Evolutionary conservation across 2,113 vertebrate species (phyloP).

Genomic region (Morone chrysops): DNA sequence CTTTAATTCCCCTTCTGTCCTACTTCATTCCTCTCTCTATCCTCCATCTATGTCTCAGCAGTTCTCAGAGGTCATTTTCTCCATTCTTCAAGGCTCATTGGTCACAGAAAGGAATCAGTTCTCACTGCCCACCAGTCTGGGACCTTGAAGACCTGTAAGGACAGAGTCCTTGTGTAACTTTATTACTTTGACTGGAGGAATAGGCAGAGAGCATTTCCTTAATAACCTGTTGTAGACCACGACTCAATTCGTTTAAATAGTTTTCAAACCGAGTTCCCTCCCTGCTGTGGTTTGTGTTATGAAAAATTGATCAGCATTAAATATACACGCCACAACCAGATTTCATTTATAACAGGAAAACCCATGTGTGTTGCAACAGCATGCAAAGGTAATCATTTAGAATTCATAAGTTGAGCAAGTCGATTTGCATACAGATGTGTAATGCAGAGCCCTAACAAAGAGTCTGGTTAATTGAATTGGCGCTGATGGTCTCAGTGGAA

Average conservation of each 20-base stretch:
- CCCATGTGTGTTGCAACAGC: slow-evolving; percentile 42
- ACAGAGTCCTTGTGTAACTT: slow-evolving; percentile 30
- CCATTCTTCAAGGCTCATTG: slow-evolving; percentile 72
- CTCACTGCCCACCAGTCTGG: slow-evolving; percentile 59
- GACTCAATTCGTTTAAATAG: neutral
- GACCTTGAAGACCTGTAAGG: slow-evolving; percentile 65
- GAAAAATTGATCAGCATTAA: slow-evolving; percentile 59
- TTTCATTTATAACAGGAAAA: slow-evolving; percentile 22
- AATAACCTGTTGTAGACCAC: neutral
- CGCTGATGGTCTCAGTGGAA: slow-evolving; percentile 44
- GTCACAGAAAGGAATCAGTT: slow-evolving; percentile 55
- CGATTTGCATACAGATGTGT: slow-evolving; percentile 66
- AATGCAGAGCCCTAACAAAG: slow-evolving; percentile 41
- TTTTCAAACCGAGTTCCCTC: neutral
- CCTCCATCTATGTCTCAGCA: slow-evolving; percentile 46
- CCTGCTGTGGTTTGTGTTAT: slow-evolving; percentile 15
- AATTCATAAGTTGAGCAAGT: slow-evolving; percentile 39
- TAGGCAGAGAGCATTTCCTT: neutral
- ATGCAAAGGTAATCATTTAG: slow-evolving; percentile 53
- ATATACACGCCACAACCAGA: slow-evolving; percentile 41
- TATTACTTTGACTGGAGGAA: slow-evolving; percentile 27
- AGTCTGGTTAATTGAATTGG: slow-evolving; percentile 71
- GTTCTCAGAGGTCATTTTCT: slow-evolving; percentile 63
- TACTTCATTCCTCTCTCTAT: slow-evolving; percentile 11
- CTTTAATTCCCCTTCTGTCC: slow-evolving; percentile 43